These are phyloP conservation scores for Penaeus vannamei DNA, from an alignment of 1,140 invertebrate species.

Conservation along the genomic window DNA sequence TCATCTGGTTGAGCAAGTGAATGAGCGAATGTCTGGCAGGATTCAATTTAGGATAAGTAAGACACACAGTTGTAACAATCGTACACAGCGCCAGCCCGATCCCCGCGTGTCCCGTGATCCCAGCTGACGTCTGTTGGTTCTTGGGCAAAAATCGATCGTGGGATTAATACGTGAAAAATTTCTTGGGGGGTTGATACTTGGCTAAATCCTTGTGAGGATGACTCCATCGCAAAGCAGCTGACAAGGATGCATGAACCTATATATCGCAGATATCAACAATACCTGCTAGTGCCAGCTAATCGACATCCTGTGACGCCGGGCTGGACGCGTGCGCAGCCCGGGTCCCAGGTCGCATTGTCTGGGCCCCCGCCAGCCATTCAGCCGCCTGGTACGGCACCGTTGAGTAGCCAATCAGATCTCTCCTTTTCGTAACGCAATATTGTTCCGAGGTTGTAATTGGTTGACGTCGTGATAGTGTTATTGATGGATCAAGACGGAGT, in stretches of 20 bases:
- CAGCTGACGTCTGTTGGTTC: too few relatives aligned
- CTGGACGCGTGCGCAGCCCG: conserved; percentile 28
- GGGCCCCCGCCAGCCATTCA: conserved; percentile 54
- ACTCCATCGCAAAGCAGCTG: background rate
- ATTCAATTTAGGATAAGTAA: too few relatives aligned
- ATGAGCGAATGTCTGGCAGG: too few relatives aligned
- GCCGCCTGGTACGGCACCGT: conserved; percentile 59
- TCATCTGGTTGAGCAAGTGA: background rate
- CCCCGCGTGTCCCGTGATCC: too few relatives aligned
- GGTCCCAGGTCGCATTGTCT: conserved; percentile 51
- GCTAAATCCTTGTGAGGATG: too few relatives aligned
- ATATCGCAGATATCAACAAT: conserved; percentile 52
- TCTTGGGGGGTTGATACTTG: too few relatives aligned
- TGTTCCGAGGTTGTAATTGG: conserved; percentile 63
- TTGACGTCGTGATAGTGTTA: conserved; percentile 41
- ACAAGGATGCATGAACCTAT: conserved; percentile 24
- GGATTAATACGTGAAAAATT: too few relatives aligned
- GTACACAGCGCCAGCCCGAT: too few relatives aligned
- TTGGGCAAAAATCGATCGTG: too few relatives aligned
- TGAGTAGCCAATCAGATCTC: conserved; percentile 65
- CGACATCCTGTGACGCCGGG: conserved; percentile 56
- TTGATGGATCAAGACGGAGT: conserved; percentile 50
- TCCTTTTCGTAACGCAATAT: conserved; percentile 59
- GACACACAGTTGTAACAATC: too few relatives aligned
- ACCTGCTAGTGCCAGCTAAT: conserved; percentile 54